These are phyloP conservation scores for Dryadula phaetusa DNA, from an alignment of 2,888 invertebrate species.

Conservation along the genomic window DNA sequence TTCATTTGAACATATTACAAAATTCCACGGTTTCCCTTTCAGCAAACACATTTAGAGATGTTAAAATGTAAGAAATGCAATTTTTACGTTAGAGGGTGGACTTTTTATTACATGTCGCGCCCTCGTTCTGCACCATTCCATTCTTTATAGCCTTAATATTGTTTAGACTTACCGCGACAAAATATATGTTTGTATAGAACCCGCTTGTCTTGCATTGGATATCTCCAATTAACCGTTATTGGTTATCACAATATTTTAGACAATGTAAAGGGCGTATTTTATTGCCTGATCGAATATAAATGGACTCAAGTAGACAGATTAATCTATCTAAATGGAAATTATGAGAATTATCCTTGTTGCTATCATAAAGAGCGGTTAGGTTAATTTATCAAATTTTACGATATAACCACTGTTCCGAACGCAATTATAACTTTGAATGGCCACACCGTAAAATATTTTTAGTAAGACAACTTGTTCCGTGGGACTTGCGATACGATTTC, in stretches of 20 bases:
- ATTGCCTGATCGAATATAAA: constrained; percentile 64
- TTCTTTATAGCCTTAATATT: constrained; percentile 73
- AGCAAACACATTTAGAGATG: constrained; percentile 43
- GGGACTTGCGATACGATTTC: constrained; percentile 8
- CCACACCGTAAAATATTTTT: constrained; percentile 32
- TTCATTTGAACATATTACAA: constrained; percentile 5
- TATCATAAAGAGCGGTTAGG: constrained; percentile 18
- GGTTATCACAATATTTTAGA: constrained; percentile 64
- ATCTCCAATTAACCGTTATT: constrained; percentile 64
- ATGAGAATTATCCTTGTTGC: constrained; percentile 29
- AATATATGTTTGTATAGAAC: constrained; percentile 70
- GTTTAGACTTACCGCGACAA: constrained; percentile 65
- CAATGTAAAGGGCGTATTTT: constrained; percentile 53
- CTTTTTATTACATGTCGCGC: constrained; percentile 68
- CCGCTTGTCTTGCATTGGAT: constrained; percentile 44
- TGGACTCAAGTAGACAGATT: constrained; percentile 47
- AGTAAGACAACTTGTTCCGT: constrained; percentile 17
- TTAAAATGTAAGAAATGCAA: constrained; percentile 58
- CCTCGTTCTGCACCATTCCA: constrained; percentile 58
- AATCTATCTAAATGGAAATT: constrained; percentile 42
- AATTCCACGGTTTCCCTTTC: constrained; percentile 28
- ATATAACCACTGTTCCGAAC: constrained; percentile 30
- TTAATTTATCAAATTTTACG: constrained; percentile 36
- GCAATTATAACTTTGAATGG: constrained; percentile 36
- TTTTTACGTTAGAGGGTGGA: constrained; percentile 59